Evolutionary conservation across 1,140 invertebrate genomes (phyloP).

Genomic region (Micrasema longulum): DNA sequence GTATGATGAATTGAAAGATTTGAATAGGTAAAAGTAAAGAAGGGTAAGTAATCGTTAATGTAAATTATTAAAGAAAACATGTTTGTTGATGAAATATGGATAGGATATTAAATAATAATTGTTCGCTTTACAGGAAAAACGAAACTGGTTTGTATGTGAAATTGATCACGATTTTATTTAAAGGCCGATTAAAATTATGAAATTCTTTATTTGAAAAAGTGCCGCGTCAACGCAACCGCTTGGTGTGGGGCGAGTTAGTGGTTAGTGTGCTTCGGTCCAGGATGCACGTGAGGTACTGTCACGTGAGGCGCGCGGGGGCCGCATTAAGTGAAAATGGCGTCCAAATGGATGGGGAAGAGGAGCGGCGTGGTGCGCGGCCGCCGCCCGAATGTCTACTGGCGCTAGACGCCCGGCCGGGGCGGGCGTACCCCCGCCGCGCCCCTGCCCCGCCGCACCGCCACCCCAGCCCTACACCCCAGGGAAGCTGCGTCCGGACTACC

Average conservation of each 20-base stretch:
- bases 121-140: no score
- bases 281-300: constrained; percentile 20
- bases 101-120: no score
- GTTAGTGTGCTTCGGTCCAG: neutral
- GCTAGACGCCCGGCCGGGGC: constrained; percentile 34
- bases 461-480: constrained; percentile 11
- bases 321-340: constrained; percentile 31
- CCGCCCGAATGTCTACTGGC: constrained; percentile 53
- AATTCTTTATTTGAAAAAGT: no score
- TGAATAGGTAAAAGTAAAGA: neutral
- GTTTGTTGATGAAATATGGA: no score
- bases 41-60: no score
- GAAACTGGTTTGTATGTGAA: no score
- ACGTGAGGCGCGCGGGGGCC: constrained; percentile 24
- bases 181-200: no score
- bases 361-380: constrained; percentile 44
- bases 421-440: constrained; percentile 1
- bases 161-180: no score
- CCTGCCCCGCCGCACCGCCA: neutral
- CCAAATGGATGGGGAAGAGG: constrained; percentile 16
- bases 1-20: neutral
- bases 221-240: no score
- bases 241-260: neutral
- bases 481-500: constrained; percentile 4
- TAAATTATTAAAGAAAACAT: no score